These are phyloP conservation scores for Brienomyrus brachyistius DNA, from an alignment of 2,113 vertebrate species.

Conservation along the genomic window DNA sequence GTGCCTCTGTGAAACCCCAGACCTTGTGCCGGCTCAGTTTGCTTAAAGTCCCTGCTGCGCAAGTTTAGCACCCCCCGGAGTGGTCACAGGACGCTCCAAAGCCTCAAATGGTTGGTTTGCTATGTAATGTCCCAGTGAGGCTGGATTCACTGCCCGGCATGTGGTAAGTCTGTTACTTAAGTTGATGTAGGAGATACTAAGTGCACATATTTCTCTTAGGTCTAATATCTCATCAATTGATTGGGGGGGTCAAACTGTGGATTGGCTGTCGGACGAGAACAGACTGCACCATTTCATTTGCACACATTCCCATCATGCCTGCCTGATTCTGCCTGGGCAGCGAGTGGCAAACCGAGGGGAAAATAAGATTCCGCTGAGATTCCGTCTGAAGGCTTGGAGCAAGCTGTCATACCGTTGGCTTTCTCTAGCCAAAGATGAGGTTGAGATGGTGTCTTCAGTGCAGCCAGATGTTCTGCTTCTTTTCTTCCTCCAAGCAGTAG, in stretches of 20 bases:
- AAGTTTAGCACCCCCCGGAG: background rate
- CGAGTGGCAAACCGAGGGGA: slow-evolving; percentile 16
- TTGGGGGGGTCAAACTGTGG: background rate
- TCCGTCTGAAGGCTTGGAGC: slow-evolving; percentile 23
- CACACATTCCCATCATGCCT: slow-evolving; percentile 14
- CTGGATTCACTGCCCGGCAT: background rate
- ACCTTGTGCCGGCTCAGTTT: background rate
- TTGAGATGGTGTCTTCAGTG: background rate
- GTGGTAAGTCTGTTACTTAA: background rate
- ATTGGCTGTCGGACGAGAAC: background rate
- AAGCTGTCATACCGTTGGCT: background rate
- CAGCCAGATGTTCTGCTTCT: slow-evolving; percentile 5
- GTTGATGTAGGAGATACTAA: background rate
- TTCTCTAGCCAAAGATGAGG: background rate
- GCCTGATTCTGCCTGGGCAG: background rate
- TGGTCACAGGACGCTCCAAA: background rate
- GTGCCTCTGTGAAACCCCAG: background rate
- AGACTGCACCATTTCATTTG: background rate
- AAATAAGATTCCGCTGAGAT: slow-evolving; percentile 23
- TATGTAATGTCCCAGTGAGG: background rate
- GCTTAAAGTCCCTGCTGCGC: background rate
- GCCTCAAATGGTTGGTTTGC: background rate
- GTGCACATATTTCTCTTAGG: background rate
- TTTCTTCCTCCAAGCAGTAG: background rate
- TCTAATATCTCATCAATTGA: background rate